Base-by-base conservation (phyloP, 2,113 vertebrate genomes). In the Isichthys henryi region DNA sequence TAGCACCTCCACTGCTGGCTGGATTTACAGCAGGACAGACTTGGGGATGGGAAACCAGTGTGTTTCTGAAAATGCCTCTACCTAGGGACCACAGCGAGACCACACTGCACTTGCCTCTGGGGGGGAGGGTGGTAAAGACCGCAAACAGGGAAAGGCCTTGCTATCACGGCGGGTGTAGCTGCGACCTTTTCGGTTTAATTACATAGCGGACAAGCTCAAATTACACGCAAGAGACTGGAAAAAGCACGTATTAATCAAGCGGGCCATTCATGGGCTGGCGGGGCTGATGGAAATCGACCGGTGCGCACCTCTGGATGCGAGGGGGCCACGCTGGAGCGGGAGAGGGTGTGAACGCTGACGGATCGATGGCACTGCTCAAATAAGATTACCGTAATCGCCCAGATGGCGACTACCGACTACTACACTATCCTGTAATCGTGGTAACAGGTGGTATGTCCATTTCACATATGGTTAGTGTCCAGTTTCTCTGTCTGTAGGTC, bases 131-230 rank as follows among this genome's bases (percentile, higher is more conserved):
- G 43, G 9, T 17, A 8, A 27, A 82, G 49, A 53, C 48, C 21
- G 2, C 48, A 4, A 9, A 35, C 62, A 89, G 8, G 39, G 46
- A 27, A 88, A 66, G 23, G 58, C 35, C 35, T 70, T 31, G 43
- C 27, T 31, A 48, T 21, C 3, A 9, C 27, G 39, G n/a, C 21
- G 45, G 74, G n/a, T 52, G 66, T 31, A 45, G 23, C 31, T n/a
- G 62, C 74, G 85, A 90, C 89, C 89, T 87, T 90, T 90, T 45
- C 7, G n/a, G 46, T 49, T 70, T 74, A 74, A 77, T 74, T 50
- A 89, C 49, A 86, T 19, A 6, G 70, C 39, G 46, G 19, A 49
- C 56, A 50, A 86, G n/a, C 84, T 62, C 46, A 87, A 90, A 90
- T 52, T 66, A 50, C 48, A 43, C n/a, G n/a, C 62, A 77, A 50